A percentile compares a stretch with the other conserved stretches of the same genome.
Evolutionary conservation across 2,888 invertebrate species (phyloP).

Genomic region (Selenia dentaria): DNA sequence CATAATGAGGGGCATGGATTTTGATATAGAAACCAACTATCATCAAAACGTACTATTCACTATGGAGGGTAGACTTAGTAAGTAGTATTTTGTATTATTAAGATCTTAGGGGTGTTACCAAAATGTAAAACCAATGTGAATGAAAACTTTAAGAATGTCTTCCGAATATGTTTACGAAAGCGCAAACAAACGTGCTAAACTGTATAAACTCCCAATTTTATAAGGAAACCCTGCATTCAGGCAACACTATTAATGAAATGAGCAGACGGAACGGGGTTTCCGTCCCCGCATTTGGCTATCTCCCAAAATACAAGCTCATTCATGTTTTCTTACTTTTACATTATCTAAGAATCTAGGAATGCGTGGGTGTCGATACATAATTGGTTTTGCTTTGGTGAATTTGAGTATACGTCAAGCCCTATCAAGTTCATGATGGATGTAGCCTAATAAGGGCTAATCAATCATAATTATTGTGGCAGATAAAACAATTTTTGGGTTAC

Average conservation of each 20-base stretch:
- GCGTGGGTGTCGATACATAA: conserved; percentile 27
- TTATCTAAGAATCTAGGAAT: conserved; percentile 14
- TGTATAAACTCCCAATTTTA: conserved; percentile 5
- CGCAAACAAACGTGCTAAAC: not conserved
- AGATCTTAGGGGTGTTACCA: too few species aligned
- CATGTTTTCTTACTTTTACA: conserved; percentile 32
- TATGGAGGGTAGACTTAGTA: too few species aligned
- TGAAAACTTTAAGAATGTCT: too few species aligned
- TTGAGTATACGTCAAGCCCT: conserved; percentile 27
- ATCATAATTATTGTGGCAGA: conserved; percentile 21
- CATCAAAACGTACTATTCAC: too few species aligned
- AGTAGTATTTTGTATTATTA: too few species aligned
- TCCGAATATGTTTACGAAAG: too few species aligned
- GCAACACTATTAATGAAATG: conserved; percentile 15
- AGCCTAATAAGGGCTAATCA: conserved; percentile 31
- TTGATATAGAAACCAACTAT: too few species aligned
- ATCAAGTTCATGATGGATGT: conserved; percentile 31
- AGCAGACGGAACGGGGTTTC: conserved; percentile 20
- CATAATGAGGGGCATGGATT: too few species aligned
- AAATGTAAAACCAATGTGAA: too few species aligned
- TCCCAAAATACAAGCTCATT: conserved; percentile 28
- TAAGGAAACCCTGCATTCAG: conserved; percentile 2
- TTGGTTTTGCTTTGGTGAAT: conserved; percentile 23
- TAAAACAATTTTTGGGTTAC: not conserved
- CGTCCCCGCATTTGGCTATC: conserved; percentile 28